These are phyloP conservation scores for Nicator chloris DNA, from an alignment of 2,113 vertebrate genomes.

Conservation along the genomic window DNA sequence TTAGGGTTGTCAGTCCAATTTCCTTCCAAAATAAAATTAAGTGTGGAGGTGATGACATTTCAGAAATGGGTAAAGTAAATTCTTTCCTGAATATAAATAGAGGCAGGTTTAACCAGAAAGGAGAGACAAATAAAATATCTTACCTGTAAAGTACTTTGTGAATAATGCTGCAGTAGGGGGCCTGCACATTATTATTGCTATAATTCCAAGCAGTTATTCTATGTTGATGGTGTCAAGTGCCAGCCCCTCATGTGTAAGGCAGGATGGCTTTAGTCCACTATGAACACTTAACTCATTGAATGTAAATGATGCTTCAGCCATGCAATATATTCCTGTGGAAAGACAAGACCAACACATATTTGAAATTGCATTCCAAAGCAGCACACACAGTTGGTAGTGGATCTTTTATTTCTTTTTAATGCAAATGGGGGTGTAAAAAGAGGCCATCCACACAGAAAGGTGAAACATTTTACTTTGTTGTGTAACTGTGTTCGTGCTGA, in stretches of 20 bases:
- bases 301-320: neutral
- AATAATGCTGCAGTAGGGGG: neutral
- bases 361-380: neutral
- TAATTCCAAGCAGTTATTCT: neutral
- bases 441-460: neutral
- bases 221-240: neutral
- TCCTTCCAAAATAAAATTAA: slow-evolving; percentile 16
- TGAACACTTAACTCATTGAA: neutral
- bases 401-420: neutral
- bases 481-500: neutral
- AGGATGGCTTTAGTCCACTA: neutral
- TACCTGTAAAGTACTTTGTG: neutral
- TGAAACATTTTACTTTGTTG: neutral
- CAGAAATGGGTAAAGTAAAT: neutral
- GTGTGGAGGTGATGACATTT: neutral
- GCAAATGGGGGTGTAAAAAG: neutral
- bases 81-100: neutral
- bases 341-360: neutral
- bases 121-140: neutral
- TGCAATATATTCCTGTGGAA: neutral
- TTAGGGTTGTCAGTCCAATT: slow-evolving; percentile 35
- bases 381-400: neutral
- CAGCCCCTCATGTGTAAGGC: neutral
- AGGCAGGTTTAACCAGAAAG: neutral
- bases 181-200: neutral